These are phyloP conservation scores for Rhynchotus rufescens DNA, from an alignment of 2,797 vertebrate species.

Conservation along the genomic window DNA sequence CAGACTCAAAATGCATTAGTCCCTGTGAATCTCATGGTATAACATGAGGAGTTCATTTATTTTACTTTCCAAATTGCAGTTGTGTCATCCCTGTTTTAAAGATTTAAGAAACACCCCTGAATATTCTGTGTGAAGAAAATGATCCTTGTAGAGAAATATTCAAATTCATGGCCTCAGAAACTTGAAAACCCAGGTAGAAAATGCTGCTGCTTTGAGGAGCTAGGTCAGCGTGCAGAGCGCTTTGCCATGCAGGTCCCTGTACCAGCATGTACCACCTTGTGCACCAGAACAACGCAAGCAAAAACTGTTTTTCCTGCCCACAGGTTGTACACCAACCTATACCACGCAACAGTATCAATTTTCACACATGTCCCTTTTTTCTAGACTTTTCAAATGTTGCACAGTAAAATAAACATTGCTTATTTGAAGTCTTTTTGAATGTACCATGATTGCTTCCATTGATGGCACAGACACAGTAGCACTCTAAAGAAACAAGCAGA, in stretches of 20 bases:
- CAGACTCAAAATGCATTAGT: neutral
- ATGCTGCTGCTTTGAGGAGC: neutral
- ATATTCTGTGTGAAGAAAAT: neutral
- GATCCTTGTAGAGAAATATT: neutral
- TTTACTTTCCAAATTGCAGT: neutral
- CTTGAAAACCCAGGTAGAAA: neutral
- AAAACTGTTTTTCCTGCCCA: neutral
- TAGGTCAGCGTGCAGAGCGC: neutral
- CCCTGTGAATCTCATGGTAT: neutral
- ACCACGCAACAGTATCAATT: neutral
- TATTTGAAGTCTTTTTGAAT: neutral
- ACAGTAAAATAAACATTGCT: neutral
- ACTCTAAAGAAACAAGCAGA: neutral
- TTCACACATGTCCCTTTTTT: neutral
- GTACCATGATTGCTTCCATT: neutral
- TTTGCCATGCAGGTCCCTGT: fast-evolving
- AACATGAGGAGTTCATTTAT: neutral
- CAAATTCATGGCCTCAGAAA: neutral
- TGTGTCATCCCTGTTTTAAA: neutral
- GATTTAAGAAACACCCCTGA: neutral
- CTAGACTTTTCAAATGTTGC: neutral
- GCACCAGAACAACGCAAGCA: neutral
- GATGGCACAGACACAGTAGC: too few relatives aligned
- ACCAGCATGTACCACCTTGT: fast-evolving
- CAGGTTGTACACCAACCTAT: neutral